Conservation (phyloP, 2,113 vertebrate genomes). For the Lagopus muta region DNA sequence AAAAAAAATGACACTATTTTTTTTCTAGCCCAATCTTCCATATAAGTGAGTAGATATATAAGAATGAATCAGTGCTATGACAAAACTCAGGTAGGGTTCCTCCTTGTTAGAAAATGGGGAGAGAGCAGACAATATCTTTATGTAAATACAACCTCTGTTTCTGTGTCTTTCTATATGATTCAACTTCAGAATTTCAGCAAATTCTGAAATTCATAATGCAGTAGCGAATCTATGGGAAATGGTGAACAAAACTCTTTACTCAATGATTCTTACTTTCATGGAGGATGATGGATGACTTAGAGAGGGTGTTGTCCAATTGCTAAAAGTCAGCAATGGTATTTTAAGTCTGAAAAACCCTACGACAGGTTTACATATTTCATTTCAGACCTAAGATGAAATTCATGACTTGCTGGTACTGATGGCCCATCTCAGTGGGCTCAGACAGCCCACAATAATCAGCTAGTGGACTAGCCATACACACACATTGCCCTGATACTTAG, state of each 20-base stretch:
- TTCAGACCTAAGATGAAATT: neutral
- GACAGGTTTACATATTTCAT: neutral
- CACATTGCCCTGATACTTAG: neutral
- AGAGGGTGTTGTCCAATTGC: neutral
- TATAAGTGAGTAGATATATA: neutral
- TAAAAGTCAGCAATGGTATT: neutral
- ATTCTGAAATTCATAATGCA: neutral
- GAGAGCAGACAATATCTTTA: neutral
- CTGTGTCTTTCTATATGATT: neutral
- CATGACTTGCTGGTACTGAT: neutral
- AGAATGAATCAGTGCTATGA: neutral
- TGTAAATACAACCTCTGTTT: neutral
- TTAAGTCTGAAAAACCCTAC: neutral
- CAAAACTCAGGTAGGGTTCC: neutral
- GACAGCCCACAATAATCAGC: neutral
- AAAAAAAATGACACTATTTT: neutral
- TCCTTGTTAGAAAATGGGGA: neutral
- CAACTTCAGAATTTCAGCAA: neutral
- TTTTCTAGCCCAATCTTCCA: neutral
- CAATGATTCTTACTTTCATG: neutral
- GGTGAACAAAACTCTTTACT: neutral
- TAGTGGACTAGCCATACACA: rapidly evolving
- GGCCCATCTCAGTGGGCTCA: neutral
- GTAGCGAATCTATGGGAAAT: neutral
- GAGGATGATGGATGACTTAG: neutral